Base-by-base conservation (phyloP, 2,888 invertebrate species). In the Crepidodera aurea region DNA sequence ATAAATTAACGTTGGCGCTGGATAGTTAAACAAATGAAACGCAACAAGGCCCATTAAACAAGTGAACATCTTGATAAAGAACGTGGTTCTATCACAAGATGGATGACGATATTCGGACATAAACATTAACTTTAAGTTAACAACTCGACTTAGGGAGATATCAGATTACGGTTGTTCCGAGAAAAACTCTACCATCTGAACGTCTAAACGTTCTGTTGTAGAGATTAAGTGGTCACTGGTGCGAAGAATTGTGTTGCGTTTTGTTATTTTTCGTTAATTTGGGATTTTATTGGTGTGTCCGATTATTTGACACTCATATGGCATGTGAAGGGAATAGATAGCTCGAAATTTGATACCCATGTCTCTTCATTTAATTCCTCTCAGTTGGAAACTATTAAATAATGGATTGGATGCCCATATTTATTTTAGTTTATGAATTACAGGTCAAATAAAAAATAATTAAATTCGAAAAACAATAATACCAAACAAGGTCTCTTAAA, bases 121-220 rank as follows among this genome's bases (percentile, higher is more conserved):
- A 81, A 81, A 81, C 81, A 81, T 81, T 81, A 81, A 81, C 81
- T 81, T 81, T 79, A 79, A 79, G 76, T 77, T 79, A 79, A 79
- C 79, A 78, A 78, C 78, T 76, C 75, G 75, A 72, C 74, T 75
- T 65, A 72, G 72, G 69, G 68, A 68, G 77, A 79, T 81, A 80
- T 80, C 81, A 80, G 81, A 80, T 80, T 81, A 79, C 81, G 73
- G 74, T 73, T 76, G 73, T 79, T 77, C 78, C 71, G 69, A 73
- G 77, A 78, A 79, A 79, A 74, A 77, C 72, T 70, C 71, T 69
- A 75, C 74, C 75, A 75, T 75, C 76, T 76, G 76, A 77, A n/a
- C n/a, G 72, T 75, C 37, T 76, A 73, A 76, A 55, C 18, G 44
- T 44, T 55, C 44, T 29, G 73, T 73, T 73, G 61, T 60, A 54